Evolutionary conservation across 1,140 invertebrate genomes (phyloP).

Genomic region (Camponotus pennsylvanicus): DNA sequence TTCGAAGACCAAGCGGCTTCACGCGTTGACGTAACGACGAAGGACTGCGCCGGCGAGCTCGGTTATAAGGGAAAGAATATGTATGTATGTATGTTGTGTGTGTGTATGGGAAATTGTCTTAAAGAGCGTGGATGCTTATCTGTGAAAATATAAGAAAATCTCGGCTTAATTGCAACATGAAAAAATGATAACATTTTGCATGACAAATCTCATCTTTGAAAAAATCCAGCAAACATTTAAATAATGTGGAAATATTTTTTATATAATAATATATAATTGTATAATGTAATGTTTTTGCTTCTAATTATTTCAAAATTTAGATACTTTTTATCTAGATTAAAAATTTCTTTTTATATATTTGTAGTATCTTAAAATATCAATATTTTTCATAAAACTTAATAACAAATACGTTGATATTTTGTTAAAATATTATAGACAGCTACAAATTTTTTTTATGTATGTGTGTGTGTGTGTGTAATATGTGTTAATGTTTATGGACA

Average conservation of each 20-base stretch:
- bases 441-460: slow-evolving; percentile 17
- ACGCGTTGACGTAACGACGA: slow-evolving; percentile 62
- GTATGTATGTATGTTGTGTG: not conserved
- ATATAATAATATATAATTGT: not conserved
- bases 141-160: not conserved
- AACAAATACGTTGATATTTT: not conserved
- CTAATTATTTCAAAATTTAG: slow-evolving; percentile 2
- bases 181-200: slow-evolving; percentile 10
- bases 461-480: slow-evolving; percentile 36
- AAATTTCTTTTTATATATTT: not conserved
- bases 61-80: slow-evolving; percentile 63
- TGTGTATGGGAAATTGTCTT: not conserved
- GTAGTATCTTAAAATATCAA: not conserved
- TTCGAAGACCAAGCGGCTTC: slow-evolving; percentile 70
- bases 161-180: slow-evolving; percentile 16
- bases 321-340: not conserved
- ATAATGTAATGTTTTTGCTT: not conserved
- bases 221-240: not conserved
- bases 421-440: not conserved
- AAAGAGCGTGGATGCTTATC: not conserved
- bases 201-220: not conserved
- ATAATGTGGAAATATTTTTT: not conserved
- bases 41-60: slow-evolving; percentile 70
- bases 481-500: slow-evolving; percentile 61
- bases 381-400: not conserved